A percentile compares a stretch with the other conserved stretches of the same genome.
Evolutionary conservation across 2,797 vertebrate species (phyloP).

Genomic region (Chaetodon trifasciatus): DNA sequence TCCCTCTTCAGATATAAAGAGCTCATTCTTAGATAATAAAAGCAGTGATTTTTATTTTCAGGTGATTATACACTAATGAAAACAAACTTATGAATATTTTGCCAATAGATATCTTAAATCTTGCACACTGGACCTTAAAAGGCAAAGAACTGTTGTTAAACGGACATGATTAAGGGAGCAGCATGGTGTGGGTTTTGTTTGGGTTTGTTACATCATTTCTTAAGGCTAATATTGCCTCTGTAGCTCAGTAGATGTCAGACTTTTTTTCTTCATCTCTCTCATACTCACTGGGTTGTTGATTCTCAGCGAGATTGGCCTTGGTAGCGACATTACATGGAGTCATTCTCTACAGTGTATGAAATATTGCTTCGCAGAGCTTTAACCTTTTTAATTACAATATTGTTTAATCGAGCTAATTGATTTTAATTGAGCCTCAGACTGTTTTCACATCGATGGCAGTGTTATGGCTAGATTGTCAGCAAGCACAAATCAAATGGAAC

Average conservation of each 20-base stretch:
- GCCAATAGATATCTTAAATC: no score
- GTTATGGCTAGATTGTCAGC: conserved; percentile 1
- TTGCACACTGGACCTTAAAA: no score
- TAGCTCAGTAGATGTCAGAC: background rate
- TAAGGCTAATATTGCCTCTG: background rate
- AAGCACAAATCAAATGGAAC: conserved; percentile 18
- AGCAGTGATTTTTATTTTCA: no score
- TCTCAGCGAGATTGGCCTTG: conserved; percentile 21
- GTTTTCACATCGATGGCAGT: conserved; percentile 6
- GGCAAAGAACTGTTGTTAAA: background rate
- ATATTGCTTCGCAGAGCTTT: conserved; percentile 29
- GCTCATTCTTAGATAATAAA: no score
- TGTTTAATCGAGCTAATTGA: conserved; percentile 9
- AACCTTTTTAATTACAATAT: conserved; percentile 31
- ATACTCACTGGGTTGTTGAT: conserved; percentile 25
- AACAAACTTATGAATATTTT: no score
- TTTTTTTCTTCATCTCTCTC: conserved; percentile 1
- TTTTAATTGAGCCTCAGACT: conserved; percentile 7
- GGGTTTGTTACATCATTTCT: background rate
- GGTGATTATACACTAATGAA: no score
- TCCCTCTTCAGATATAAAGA: no score
- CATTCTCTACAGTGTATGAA: conserved; percentile 31
- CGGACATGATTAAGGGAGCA: background rate
- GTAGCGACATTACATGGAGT: conserved; percentile 4
- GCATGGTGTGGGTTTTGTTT: background rate